These are phyloP conservation scores for Drosophila infuscata DNA, from an alignment of 2,888 invertebrate genomes.

Conservation along the genomic window DNA sequence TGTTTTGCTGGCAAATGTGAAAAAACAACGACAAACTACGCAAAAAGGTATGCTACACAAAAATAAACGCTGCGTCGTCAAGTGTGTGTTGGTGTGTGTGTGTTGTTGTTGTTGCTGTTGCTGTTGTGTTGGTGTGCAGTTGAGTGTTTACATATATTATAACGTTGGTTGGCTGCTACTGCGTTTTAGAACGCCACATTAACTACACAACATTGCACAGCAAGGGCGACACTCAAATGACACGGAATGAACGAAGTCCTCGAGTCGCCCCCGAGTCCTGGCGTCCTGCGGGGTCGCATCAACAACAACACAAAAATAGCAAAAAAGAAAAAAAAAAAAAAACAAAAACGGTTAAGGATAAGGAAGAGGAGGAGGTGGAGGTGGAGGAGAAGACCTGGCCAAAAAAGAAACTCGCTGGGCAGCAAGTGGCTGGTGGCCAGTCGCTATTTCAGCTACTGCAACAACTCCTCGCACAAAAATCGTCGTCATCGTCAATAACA, in stretches of 20 bases:
- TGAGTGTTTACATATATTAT: conserved; percentile 78
- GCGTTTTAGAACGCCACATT: conserved; percentile 79
- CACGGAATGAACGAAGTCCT: conserved; percentile 13
- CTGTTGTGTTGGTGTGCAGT: conserved; percentile 46
- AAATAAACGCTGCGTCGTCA: conserved; percentile 61
- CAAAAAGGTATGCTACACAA: conserved; percentile 74
- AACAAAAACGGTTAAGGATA: neutral
- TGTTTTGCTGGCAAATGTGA: conserved; percentile 61
- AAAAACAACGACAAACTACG: conserved; percentile 75
- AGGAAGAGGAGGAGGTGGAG: neutral
- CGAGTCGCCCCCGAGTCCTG: neutral
- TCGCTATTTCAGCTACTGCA: neutral
- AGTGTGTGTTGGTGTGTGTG: conserved; percentile 18
- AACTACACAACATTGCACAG: conserved; percentile 76
- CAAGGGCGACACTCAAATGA: conserved; percentile 35
- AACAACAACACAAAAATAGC: neutral
- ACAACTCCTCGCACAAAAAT: conserved; percentile 44
- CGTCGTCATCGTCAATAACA: conserved; percentile 59
- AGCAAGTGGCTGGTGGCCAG: conserved; percentile 11
- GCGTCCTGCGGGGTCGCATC: neutral
- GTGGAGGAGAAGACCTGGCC: conserved; percentile 22
- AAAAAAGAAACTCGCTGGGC: conserved; percentile 38
- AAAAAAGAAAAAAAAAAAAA: neutral
- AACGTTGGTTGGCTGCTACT: conserved; percentile 55
- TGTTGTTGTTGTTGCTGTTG: conserved; percentile 5